Percentiles rank a stretch among this genome's conserved stretches.
phyloP scores from a whole-genome alignment of 2,797 vertebrate genomes.

The Lindbergichthys nudifrons region DNA sequence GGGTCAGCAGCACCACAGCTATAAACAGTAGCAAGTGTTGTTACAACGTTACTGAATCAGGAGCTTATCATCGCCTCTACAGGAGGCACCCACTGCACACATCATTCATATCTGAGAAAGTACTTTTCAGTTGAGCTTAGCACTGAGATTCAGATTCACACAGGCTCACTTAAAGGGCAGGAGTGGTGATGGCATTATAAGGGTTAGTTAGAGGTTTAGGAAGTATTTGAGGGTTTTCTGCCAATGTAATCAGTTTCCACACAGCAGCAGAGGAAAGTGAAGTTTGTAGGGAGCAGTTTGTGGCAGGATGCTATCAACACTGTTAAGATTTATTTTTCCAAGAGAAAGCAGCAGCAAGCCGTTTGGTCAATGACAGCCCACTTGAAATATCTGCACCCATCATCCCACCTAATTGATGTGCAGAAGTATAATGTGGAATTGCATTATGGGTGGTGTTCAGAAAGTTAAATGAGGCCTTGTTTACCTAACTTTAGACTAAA shows the following conservation, averaged over 20 bases:
- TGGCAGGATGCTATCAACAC: conserved; percentile 65
- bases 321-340: conserved; percentile 60
- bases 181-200: conserved; percentile 38
- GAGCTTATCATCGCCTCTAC: conserved; percentile 21
- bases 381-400: conserved; percentile 52
- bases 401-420: conserved; percentile 30
- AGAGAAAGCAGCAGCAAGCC: conserved; percentile 28
- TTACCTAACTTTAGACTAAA: conserved; percentile 63
- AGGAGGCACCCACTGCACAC: neutral
- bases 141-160: conserved; percentile 23
- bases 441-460: conserved; percentile 40
- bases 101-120: conserved; percentile 20
- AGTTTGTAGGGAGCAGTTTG: conserved; percentile 63
- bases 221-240: conserved; percentile 61
- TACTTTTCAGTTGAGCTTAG: conserved; percentile 14
- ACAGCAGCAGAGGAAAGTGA: conserved; percentile 33
- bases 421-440: conserved; percentile 31
- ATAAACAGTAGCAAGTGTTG: conserved; percentile 39
- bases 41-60: conserved; percentile 25
- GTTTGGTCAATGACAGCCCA: conserved; percentile 47
- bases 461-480: conserved; percentile 56
- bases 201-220: conserved; percentile 63
- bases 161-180: conserved; percentile 18
- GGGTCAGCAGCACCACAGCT: conserved; percentile 29
- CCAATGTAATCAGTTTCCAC: conserved; percentile 46